Evolutionary conservation across 2,888 invertebrate genomes (phyloP).

Genomic region (Cenopis cana): DNA sequence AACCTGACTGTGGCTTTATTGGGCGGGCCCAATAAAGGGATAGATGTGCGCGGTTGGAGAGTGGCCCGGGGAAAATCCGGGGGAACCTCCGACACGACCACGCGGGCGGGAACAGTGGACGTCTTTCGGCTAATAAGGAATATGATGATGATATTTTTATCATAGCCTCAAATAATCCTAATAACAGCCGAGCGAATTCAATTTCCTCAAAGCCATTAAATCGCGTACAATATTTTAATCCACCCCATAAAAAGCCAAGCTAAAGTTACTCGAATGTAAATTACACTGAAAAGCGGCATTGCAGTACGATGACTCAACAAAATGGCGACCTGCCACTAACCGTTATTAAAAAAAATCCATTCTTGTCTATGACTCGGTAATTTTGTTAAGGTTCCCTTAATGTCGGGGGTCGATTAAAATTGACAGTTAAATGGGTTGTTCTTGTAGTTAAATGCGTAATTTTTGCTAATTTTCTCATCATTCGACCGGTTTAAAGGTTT

Average conservation of each 20-base stretch:
- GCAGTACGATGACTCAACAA: constrained; percentile 72
- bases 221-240: constrained; percentile 24
- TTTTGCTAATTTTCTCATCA: constrained; percentile 9
- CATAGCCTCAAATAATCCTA: not conserved
- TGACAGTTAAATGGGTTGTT: constrained; percentile 24
- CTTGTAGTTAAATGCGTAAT: not conserved
- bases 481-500: not conserved
- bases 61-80: too few species aligned
- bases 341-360: constrained; percentile 45
- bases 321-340: constrained; percentile 42
- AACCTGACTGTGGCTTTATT: too few species aligned
- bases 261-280: constrained; percentile 47
- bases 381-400: constrained; percentile 20
- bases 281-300: constrained; percentile 65
- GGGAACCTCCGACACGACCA: too few species aligned
- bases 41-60: too few species aligned
- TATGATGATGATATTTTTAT: not conserved
- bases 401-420: constrained; percentile 18
- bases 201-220: constrained; percentile 29
- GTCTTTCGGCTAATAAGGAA: too few species aligned
- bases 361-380: constrained; percentile 41
- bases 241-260: constrained; percentile 30
- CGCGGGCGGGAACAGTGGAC: too few species aligned
- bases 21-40: too few species aligned
- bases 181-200: constrained; percentile 9